Base-by-base conservation (phyloP, 2,113 vertebrate genomes). In the Struthio camelus region DNA sequence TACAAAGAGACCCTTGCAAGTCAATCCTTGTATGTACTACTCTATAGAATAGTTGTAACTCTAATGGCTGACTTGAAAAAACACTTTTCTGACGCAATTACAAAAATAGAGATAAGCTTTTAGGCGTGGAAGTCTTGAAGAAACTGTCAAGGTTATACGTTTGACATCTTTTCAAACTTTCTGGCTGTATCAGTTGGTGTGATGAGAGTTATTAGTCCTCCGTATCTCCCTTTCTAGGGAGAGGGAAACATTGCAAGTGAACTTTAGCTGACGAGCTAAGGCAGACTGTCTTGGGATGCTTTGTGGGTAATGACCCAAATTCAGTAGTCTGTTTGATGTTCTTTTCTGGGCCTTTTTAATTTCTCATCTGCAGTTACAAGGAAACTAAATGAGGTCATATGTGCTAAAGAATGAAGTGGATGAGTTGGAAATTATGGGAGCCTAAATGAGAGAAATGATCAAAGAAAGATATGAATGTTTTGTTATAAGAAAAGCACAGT, bases 301-400 rank as follows among this genome's bases (percentile, higher is more conserved):
- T 65, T 80, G 53, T 70, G 66, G 53, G 48, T 82, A 65, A 69
- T 89, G 89, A 93, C 62, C 80, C 84, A 92, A 91, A 94, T 93
- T 91, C 80, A 92, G 78, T 46, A 53, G 66, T 92, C 53, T 62
- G 38, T 95, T 89, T 87, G 67, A 87, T 90, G 48, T 72, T 72
- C 80, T 94, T 23, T 89, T 95, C 40, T 94, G 48, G 48, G 86
- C 50, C 56, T 50, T 25, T 66, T 69, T 93, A 70, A 78, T 92
- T 92, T 85, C 77, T 95, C 27, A 73, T 77, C 51, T 94, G 87
- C 40, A 70, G 66, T 80, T 48, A 50, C 2, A 62, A 82, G 30
- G 64, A 80, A 92, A 82, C 75, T 28, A 93, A 94, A 89, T 76
- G 75, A 87, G 62, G 71, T 24, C 7, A 4, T 19, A 13, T 54